Percentiles rank a stretch among this genome's conserved stretches.
Conservation (phyloP, 2,888 invertebrate genomes). For the Calliphora vomitoria region DNA sequence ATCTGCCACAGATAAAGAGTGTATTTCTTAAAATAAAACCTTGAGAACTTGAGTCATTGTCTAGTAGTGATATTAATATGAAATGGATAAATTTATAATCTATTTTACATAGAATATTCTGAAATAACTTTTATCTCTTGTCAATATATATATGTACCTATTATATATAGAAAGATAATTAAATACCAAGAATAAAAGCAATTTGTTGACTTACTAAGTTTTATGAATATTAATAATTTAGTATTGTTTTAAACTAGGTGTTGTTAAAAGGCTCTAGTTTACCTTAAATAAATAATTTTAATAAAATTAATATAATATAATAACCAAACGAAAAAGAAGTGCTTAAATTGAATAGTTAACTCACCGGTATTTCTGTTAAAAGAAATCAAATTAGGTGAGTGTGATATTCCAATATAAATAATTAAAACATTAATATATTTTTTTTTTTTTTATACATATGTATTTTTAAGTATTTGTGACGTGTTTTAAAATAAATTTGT, state of each 20-base stretch:
- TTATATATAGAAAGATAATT: not conserved
- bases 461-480: not conserved
- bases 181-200: not conserved
- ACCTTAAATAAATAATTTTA: not conserved
- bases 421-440: not conserved
- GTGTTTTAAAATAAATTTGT: not conserved
- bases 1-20: not conserved
- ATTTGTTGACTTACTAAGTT: not conserved
- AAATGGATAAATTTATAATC: slow-evolving; percentile 21
- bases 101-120: too few relatives aligned
- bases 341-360: not conserved
- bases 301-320: not conserved
- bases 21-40: not conserved
- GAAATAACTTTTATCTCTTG: not conserved
- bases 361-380: not conserved
- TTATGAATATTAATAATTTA: not conserved
- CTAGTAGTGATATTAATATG: too few relatives aligned
- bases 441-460: not conserved
- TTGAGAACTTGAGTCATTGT: slow-evolving; percentile 1
- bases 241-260: not conserved
- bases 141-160: too few relatives aligned
- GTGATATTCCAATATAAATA: too few relatives aligned
- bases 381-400: slow-evolving; percentile 7
- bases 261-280: not conserved
- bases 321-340: not conserved